Evolutionary conservation across 2,888 invertebrate genomes (phyloP), one percentile per base, ranked within the genome.

Genomic region (Stenodema calcarata): DNA sequence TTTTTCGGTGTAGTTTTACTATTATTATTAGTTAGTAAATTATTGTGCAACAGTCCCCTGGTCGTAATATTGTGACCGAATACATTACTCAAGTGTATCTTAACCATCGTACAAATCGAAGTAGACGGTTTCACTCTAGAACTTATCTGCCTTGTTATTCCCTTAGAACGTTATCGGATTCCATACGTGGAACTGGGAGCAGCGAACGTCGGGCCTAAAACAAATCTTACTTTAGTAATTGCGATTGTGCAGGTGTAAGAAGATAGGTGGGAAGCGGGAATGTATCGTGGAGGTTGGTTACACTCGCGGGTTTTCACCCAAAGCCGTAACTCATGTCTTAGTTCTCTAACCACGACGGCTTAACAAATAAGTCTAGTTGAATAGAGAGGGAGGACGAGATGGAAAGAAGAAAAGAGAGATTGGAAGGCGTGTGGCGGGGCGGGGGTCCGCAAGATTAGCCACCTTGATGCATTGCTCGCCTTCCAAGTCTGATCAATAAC

Each of bases 401-500:
- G 27, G 27, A 27, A 73, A 18, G 18, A 30, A 73, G 18, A 73
- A 35, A 41, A 41, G 35, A 41, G 73, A 73, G 62, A 62, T 62
- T 23, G 62, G 18, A 62, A 23, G 62, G 23, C 27, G 62, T 16
- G 23, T 1, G 62, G 50, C 16, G 50, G 23, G 9, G 62, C 27
- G 62, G 62, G 62, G 62, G 62, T 62, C 62, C 62, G 18, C 73
- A 9, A 73, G 73, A 73, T 73, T 73, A 73, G 73, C 73, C 73
- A 73, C 73, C 73, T 73, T 73, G 73, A 73, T 73, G 73, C 73
- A 73, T 73, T 73, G 73, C 73, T 73, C 73, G 73, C 73, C 73
- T 73, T 73, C 73, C 73, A 30, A 73, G 73, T 41, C 73, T 73
- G 73, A 73, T 73, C 73, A 73, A 73, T 73, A 73, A 73, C 73